These are phyloP conservation scores for Crax fasciolata DNA, from an alignment of 2,797 vertebrate genomes.

Conservation along the genomic window DNA sequence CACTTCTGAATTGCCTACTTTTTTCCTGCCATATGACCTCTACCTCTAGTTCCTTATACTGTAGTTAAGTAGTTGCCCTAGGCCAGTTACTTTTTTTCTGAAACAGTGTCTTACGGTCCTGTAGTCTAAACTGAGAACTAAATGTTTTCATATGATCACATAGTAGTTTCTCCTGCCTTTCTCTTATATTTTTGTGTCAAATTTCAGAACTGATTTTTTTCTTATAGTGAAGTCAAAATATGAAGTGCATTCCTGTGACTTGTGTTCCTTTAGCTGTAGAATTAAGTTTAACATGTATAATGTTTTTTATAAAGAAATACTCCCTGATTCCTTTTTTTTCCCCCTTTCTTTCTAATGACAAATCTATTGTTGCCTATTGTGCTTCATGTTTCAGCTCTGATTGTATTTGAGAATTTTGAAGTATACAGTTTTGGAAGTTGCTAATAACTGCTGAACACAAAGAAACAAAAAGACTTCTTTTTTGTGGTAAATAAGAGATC, in stretches of 20 bases:
- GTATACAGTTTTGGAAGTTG: background rate
- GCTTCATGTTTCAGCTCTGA: background rate
- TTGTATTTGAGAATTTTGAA: background rate
- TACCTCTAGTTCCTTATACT: background rate
- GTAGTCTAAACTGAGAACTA: background rate
- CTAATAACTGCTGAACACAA: background rate
- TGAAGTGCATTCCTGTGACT: background rate
- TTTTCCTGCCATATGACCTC: background rate
- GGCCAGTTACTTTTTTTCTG: background rate
- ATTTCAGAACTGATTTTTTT: background rate
- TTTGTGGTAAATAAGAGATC: background rate
- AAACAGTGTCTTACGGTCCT: background rate
- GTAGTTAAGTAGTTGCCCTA: background rate
- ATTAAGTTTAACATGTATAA: background rate
- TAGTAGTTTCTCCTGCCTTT: background rate
- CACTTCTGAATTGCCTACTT: background rate
- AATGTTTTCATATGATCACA: background rate
- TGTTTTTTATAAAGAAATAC: background rate
- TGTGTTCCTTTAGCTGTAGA: background rate
- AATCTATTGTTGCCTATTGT: background rate
- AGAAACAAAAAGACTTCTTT: background rate
- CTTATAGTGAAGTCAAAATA: background rate
- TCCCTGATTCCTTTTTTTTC: background rate
- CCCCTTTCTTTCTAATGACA: background rate
- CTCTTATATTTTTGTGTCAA: background rate